Evolutionary conservation across 2,797 vertebrate species (phyloP).

Genomic region (Tarsius wallacei): DNA sequence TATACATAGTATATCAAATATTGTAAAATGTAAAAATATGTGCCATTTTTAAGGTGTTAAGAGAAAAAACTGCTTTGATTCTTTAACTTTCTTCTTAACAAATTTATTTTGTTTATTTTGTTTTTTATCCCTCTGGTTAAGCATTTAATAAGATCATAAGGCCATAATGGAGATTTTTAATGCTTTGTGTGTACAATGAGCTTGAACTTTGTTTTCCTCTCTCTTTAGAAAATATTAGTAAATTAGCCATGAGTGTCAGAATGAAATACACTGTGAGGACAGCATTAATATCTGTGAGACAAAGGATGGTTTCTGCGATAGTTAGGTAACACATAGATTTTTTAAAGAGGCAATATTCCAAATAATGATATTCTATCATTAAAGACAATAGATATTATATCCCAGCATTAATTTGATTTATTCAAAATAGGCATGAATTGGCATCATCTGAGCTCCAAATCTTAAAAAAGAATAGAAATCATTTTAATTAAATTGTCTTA

Average conservation of each 20-base stretch:
- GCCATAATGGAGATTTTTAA: background rate
- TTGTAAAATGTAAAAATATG: background rate
- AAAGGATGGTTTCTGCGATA: background rate
- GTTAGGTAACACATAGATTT: background rate
- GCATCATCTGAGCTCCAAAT: background rate
- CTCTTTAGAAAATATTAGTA: background rate
- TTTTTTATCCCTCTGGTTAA: conserved; percentile 76
- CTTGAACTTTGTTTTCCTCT: background rate
- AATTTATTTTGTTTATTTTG: background rate
- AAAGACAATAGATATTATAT: background rate
- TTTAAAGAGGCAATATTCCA: background rate
- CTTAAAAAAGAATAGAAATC: background rate
- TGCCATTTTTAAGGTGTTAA: background rate
- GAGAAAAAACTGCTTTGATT: conserved; percentile 26
- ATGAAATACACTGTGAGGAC: background rate
- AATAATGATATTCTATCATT: background rate
- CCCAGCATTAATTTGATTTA: background rate
- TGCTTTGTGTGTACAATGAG: background rate
- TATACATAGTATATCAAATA: background rate
- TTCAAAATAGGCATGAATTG: background rate
- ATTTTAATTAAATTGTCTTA: background rate
- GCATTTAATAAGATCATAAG: conserved; percentile 77
- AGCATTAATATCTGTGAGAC: background rate
- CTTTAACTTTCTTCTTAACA: conserved; percentile 68
- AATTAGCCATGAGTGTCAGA: background rate